Percentiles rank a stretch among this genome's conserved stretches.
Conservation (phyloP, 1,140 invertebrate genomes). For the Aphis gossypii region DNA sequence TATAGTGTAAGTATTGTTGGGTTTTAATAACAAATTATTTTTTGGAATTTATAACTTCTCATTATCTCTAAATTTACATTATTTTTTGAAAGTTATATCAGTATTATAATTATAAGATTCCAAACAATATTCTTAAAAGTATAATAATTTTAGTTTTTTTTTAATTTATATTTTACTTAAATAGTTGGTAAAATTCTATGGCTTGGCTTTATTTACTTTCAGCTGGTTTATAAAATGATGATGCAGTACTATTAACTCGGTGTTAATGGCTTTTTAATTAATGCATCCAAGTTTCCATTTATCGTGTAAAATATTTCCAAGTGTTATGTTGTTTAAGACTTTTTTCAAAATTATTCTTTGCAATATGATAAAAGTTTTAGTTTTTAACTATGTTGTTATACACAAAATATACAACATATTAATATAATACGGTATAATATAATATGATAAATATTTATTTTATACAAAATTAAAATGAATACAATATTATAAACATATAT, state of each 20-base stretch:
- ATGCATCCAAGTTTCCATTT: constrained; percentile 10
- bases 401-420: neutral
- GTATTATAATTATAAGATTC: neutral
- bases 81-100: neutral
- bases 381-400: neutral
- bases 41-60: neutral
- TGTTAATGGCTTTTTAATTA: constrained; percentile 42
- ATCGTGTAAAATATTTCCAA: neutral
- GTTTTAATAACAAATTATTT: neutral
- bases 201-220: neutral
- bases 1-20: neutral
- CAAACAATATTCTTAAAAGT: neutral
- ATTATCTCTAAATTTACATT: no score
- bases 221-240: neutral
- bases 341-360: constrained; percentile 11
- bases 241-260: neutral
- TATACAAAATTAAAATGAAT: neutral
- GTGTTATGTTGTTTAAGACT: neutral
- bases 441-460: neutral
- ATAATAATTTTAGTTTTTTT: constrained; percentile 22
- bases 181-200: constrained; percentile 7
- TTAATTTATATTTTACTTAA: neutral
- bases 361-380: neutral
- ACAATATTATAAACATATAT: neutral
- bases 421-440: neutral